phyloP scores from a whole-genome alignment of 1,140 invertebrate genomes.

The Bathynomus jamesi region DNA sequence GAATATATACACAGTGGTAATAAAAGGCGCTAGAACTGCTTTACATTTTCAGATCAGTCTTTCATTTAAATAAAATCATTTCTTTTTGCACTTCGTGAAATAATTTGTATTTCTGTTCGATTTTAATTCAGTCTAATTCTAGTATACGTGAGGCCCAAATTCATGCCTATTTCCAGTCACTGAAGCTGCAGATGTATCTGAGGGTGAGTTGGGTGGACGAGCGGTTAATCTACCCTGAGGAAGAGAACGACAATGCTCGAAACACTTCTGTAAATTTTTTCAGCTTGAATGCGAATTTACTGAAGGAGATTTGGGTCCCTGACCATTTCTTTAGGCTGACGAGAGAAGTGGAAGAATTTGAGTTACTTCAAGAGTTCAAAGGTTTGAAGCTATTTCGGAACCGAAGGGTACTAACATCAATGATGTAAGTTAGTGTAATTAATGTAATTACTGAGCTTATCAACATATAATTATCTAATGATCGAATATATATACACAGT shows the following conservation, averaged over 20 bases:
- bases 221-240: slow-evolving; percentile 6
- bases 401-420: slow-evolving; percentile 6
- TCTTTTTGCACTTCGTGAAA: too few species aligned
- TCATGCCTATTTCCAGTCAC: too few species aligned
- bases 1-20: too few species aligned
- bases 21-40: too few species aligned
- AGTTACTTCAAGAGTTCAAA: slow-evolving; percentile 8
- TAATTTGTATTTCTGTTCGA: too few species aligned
- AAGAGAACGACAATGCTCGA: background rate
- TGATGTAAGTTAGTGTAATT: slow-evolving; percentile 15
- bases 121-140: too few species aligned
- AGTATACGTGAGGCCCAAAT: too few species aligned
- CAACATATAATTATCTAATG: too few species aligned
- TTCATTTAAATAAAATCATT: too few species aligned
- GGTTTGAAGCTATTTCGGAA: slow-evolving; percentile 11
- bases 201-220: slow-evolving; percentile 8
- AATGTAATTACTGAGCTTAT: too few species aligned
- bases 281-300: slow-evolving; percentile 5
- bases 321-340: slow-evolving; percentile 13
- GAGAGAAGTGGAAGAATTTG: slow-evolving; percentile 6
- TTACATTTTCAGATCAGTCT: too few species aligned
- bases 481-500: too few species aligned
- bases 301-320: slow-evolving; percentile 12
- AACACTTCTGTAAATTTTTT: slow-evolving; percentile 2
- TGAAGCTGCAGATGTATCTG: slow-evolving; percentile 8